Conservation (phyloP, 2,888 invertebrate genomes). For the Leucoma salicis region DNA sequence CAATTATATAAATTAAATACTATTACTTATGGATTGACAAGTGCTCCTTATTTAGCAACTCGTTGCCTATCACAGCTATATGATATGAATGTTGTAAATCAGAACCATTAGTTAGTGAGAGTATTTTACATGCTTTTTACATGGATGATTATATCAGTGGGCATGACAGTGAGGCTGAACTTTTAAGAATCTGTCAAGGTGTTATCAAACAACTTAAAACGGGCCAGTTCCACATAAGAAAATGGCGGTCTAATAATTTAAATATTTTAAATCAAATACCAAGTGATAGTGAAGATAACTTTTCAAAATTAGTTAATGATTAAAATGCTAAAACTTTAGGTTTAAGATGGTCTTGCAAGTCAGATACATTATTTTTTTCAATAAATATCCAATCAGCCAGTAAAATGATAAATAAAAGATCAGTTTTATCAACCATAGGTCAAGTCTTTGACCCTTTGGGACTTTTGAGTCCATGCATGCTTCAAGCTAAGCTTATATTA, state of each 20-base stretch:
- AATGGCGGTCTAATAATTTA: constrained; percentile 7
- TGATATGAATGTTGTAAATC: not conserved
- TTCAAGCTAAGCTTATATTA: not conserved
- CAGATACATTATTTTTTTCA: not conserved
- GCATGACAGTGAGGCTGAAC: not conserved
- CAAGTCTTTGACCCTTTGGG: not conserved
- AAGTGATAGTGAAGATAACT: not conserved
- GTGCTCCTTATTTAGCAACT: constrained; percentile 1
- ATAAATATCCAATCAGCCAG: not conserved
- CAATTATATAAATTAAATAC: constrained; percentile 1
- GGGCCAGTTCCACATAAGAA: constrained; percentile 8
- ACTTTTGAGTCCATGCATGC: not conserved
- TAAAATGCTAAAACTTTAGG: not conserved
- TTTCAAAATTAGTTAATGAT: not conserved
- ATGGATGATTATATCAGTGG: constrained; percentile 1
- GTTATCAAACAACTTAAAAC: not conserved
- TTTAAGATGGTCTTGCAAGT: not conserved
- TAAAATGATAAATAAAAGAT: not conserved
- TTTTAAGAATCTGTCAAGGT: not conserved
- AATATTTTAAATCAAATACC: not conserved
- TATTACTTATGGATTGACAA: not conserved
- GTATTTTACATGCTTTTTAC: constrained; percentile 3
- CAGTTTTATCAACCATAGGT: not conserved
- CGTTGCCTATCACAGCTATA: constrained; percentile 4
- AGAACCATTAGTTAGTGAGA: not conserved